Evolutionary conservation across 2,888 invertebrate genomes (phyloP).

Genomic region (Omphaloscelis lunosa): DNA sequence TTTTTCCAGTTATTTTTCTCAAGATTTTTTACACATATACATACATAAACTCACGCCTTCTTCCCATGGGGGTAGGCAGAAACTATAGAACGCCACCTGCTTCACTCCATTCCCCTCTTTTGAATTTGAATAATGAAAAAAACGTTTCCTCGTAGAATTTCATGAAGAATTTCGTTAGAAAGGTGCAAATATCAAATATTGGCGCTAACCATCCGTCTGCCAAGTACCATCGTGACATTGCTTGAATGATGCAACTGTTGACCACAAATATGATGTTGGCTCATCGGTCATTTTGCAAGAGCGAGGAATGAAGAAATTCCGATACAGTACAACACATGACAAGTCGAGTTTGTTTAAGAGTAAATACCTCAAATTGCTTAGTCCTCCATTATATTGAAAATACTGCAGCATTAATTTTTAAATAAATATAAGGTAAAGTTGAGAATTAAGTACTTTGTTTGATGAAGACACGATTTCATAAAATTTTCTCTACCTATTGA

Average conservation of each 20-base stretch:
- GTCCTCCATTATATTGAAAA: too few relatives aligned
- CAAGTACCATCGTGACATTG: slow-evolving; percentile 21
- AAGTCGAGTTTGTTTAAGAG: background rate
- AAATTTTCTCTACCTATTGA: too few relatives aligned
- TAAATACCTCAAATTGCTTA: too few relatives aligned
- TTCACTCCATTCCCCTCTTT: too few relatives aligned
- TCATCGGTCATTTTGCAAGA: slow-evolving; percentile 32
- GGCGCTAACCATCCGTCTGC: background rate
- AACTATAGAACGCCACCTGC: too few relatives aligned
- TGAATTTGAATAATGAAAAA: background rate
- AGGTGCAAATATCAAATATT: slow-evolving; percentile 33
- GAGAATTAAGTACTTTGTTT: too few relatives aligned
- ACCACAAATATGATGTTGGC: slow-evolving; percentile 36
- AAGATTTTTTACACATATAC: too few relatives aligned
- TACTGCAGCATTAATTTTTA: too few relatives aligned
- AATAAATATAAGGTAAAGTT: too few relatives aligned
- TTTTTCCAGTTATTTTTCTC: background rate
- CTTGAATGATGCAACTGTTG: slow-evolving; percentile 44
- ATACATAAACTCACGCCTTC: too few relatives aligned
- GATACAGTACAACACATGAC: background rate
- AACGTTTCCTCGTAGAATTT: background rate
- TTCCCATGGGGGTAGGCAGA: too few relatives aligned
- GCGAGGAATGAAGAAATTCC: slow-evolving; percentile 27
- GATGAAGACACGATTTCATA: too few relatives aligned
- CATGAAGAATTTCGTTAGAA: background rate